Base-by-base conservation (phyloP, 1,140 invertebrate species). In the Trachelipus rathkii region DNA sequence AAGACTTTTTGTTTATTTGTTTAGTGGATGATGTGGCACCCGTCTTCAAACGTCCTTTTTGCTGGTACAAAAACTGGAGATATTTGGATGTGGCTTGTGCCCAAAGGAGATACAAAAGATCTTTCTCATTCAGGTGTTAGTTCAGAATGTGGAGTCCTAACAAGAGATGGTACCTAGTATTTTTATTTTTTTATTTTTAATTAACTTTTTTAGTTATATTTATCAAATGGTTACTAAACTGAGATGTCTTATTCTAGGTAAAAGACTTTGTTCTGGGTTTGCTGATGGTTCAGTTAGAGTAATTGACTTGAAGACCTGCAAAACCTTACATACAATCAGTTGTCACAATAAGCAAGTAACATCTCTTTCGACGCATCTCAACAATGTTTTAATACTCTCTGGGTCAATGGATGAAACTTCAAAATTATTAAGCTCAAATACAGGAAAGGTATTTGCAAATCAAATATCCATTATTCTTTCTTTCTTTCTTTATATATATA, bases 21-120 rank as follows among this genome's bases (percentile, higher is more conserved):
- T 1, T 33, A 75, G 73, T 75, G 73, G 73, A 23, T 75, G 53
- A 67, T 68, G 15, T 75, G 73, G 73, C 73, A 75, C n/a, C 66
- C 66, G 11, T 68, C 33, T 53, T 68, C 53, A 13, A 60, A 75
- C 60, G 67, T 75, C n/a, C 11, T 75, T 19, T 75, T 75, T 45
- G 66, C 53, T 43, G 73, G 73, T 44, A 75, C 73, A 10, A 44
- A 43, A 44, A 46, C 46, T 68, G 73, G 73, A n/a, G 73, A 75
- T 21, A 53, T 75, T n/a, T 75, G 73, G 73, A 67, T 75, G 73
- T 75, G 73, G 73, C 60, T 75, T 0, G 24, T 75, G 2, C 73
- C 73, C 10, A 75, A 67, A 69, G 73, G 73, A n/a, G 67, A 68
- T 21, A 75, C 73, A 66, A 75, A 67, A 66, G 23, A 53, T 3